Percentiles rank a stretch among this genome's conserved stretches.
Evolutionary conservation across 2,797 vertebrate genomes (phyloP).

Genomic region (Clarias fuscus): DNA sequence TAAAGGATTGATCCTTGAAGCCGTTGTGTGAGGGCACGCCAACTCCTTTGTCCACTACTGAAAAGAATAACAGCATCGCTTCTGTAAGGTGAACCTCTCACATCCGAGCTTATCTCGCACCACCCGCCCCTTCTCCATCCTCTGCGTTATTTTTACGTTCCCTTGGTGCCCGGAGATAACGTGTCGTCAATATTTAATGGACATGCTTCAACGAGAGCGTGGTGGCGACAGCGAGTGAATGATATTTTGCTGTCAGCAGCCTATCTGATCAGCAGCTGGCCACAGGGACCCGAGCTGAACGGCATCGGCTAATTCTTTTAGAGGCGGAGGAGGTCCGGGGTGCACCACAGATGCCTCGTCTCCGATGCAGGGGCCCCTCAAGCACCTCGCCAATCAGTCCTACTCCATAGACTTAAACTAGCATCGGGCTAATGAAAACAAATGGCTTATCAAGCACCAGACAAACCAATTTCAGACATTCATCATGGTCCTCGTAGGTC

Average conservation of each 20-base stretch:
- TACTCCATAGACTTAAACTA: constrained; percentile 66
- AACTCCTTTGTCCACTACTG: constrained; percentile 16
- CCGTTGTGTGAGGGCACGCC: background rate
- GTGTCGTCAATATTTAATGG: constrained; percentile 68
- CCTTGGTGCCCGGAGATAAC: constrained; percentile 59
- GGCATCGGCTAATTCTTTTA: constrained; percentile 68
- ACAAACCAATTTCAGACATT: constrained; percentile 83
- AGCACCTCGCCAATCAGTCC: constrained; percentile 58
- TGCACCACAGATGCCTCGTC: constrained; percentile 52
- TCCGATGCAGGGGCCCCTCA: constrained; percentile 46
- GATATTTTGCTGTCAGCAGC: constrained; percentile 58
- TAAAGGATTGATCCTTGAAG: constrained; percentile 3
- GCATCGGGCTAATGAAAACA: constrained; percentile 79
- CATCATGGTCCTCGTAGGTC: constrained; percentile 80
- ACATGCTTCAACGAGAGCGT: constrained; percentile 60
- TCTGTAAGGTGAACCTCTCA: constrained; percentile 56
- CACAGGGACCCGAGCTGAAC: constrained; percentile 44
- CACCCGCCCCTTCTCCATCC: constrained; percentile 45
- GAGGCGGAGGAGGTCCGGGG: constrained; percentile 53
- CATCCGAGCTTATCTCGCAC: constrained; percentile 49
- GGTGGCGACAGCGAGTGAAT: constrained; percentile 59
- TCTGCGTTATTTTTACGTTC: constrained; percentile 56
- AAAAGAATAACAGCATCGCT: constrained; percentile 18
- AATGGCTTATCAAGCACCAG: constrained; percentile 80
- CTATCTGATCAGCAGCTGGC: constrained; percentile 52